phyloP scores from a whole-genome alignment of 2,113 vertebrate species.

The Girardinichthys multiradiatus region DNA sequence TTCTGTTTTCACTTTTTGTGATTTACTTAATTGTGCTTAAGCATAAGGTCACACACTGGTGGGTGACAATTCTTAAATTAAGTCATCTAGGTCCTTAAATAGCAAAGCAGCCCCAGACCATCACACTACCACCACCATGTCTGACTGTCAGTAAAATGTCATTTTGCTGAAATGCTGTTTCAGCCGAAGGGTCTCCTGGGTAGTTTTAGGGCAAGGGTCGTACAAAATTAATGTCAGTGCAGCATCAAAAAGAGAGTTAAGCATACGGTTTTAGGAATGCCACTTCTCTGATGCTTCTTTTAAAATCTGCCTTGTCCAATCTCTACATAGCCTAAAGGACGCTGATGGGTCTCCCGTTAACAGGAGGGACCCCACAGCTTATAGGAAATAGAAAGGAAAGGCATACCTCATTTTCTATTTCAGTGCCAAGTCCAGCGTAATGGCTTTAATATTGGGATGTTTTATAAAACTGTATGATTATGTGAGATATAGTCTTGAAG shows the following conservation, averaged over 20 bases:
- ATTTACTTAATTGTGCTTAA: too few relatives aligned
- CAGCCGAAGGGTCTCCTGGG: background rate
- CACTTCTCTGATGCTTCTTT: background rate
- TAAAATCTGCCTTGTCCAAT: conserved; percentile 12
- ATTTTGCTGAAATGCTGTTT: too few relatives aligned
- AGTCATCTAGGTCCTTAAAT: too few relatives aligned
- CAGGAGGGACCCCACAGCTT: conserved; percentile 13
- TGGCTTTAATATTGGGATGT: background rate
- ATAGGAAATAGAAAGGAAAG: conserved; percentile 13
- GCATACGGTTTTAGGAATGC: background rate
- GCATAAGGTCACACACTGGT: too few relatives aligned
- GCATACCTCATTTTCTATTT: background rate
- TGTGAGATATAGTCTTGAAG: conserved; percentile 28
- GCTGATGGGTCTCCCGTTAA: conserved; percentile 1
- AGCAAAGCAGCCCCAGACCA: too few relatives aligned
- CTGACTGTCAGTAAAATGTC: background rate
- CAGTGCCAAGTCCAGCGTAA: conserved; percentile 17
- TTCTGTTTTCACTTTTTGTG: too few relatives aligned
- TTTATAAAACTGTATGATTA: conserved; percentile 1
- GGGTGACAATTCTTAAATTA: too few relatives aligned
- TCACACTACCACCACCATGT: too few relatives aligned
- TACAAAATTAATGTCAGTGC: background rate
- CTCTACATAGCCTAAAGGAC: conserved; percentile 13
- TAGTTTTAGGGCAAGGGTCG: background rate
- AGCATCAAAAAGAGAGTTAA: background rate